These are phyloP conservation scores for Tonatia bakeri DNA, from an alignment of 2,113 vertebrate species.

Conservation along the genomic window DNA sequence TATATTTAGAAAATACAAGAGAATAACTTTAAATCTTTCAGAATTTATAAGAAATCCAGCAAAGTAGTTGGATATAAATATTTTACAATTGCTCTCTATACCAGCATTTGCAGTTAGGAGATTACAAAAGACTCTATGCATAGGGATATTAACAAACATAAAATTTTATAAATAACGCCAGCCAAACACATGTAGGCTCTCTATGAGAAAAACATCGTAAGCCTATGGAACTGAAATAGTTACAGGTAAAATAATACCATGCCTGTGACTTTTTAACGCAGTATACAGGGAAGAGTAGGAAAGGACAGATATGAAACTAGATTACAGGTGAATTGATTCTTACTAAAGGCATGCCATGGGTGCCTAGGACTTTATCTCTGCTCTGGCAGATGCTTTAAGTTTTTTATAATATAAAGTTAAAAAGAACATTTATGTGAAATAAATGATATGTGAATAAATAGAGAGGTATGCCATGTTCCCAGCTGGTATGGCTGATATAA, in stretches of 20 bases:
- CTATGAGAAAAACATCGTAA: not conserved
- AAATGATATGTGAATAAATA: not conserved
- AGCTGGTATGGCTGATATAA: not conserved
- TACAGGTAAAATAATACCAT: not conserved
- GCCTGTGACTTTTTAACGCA: not conserved
- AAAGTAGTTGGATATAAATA: not conserved
- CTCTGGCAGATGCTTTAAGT: not conserved
- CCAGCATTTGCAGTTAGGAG: not conserved
- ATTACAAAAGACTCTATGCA: not conserved
- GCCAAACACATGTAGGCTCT: not conserved
- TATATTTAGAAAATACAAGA: not conserved
- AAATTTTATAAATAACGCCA: not conserved
- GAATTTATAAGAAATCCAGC: not conserved
- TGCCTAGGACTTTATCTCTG: not conserved
- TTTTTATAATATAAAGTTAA: not conserved
- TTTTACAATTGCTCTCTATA: not conserved
- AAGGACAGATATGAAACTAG: not conserved
- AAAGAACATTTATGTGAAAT: not conserved
- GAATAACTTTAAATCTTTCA: not conserved
- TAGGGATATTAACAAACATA: not conserved
- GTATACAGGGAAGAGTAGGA: not conserved
- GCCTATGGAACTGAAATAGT: not conserved
- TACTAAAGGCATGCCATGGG: not conserved
- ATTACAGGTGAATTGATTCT: not conserved
- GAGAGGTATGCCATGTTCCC: not conserved